Base-by-base conservation (phyloP, 37 sponge, comb jelly and placozoan species). In the Geodia barretti region DNA sequence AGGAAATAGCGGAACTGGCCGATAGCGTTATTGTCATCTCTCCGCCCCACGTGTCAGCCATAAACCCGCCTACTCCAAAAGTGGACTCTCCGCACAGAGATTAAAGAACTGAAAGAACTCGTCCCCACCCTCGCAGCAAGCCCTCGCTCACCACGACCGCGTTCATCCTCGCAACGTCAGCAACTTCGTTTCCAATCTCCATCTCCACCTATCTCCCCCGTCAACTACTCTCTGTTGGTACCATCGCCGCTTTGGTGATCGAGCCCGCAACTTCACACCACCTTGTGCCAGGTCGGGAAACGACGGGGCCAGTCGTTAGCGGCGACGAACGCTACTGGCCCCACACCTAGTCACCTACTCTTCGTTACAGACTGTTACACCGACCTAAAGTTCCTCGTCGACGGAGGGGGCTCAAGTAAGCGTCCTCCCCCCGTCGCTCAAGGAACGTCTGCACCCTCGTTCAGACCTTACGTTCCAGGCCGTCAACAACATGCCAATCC, bases 281-380 rank as follows among this genome's bases (percentile, higher is more conserved):
- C 91, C 84, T 17, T 81, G 87, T 58, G 43, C 77, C 47, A 43
- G 32, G 31, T 66, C 64, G 78, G 76, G 74, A 90, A 85, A 90
- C 85, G 43, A 30, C 61, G n/a, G 24, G 81, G 85, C 90, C 85
- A 80, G 85, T 40, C 90, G 64, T 72, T 79, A 74, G 72, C 30
- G 70, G 78, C 78, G 65, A 82, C 89, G 23, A 62, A 74, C 37
- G 79, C 36, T 36, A 28, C 84, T 83, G 89, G 89, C 89, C 76
- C 2, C 33, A 60, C 31, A 43, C 39, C 74, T n/a, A 83, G 89
- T 88, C 89, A 74, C 84, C 84, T 83, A 33, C 72, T 88, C 43
- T 78, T 62, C 33, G 33, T 88, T 2, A 72, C 62, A 30, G 84
- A 89, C 75, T 34, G 67, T 32, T 28, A 23, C 4, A 67, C 37